A percentile compares a stretch with the other conserved stretches of the same genome.
Conservation (phyloP, 2,113 vertebrate genomes). For the Psittacara wagleri region DNA sequence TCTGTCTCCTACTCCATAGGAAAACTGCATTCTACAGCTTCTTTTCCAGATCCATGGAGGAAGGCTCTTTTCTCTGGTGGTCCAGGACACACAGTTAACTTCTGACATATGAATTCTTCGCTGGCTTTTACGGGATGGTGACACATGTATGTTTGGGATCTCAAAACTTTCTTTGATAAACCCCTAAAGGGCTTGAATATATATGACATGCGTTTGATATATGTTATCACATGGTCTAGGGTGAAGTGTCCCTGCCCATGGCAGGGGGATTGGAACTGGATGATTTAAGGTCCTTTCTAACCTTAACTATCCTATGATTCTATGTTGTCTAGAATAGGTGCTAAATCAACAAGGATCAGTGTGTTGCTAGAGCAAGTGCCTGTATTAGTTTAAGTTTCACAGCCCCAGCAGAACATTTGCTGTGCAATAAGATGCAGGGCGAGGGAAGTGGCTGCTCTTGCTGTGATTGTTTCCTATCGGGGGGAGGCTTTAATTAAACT, state of each 20-base stretch:
- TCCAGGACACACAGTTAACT: neutral
- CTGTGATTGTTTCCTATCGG: neutral
- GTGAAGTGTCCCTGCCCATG: neutral
- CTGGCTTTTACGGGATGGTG: neutral
- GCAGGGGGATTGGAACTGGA: neutral
- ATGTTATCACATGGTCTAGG: neutral
- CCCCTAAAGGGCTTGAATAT: neutral
- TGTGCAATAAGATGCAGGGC: fast-evolving
- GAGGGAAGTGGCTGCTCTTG: neutral
- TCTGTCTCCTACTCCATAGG: neutral
- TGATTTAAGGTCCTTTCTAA: neutral
- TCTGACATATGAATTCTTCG: fast-evolving
- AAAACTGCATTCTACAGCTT: neutral
- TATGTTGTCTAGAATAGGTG: neutral
- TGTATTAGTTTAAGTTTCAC: neutral
- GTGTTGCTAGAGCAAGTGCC: neutral
- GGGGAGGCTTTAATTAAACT: neutral
- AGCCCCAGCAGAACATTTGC: neutral
- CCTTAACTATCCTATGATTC: neutral
- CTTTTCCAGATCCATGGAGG: neutral
- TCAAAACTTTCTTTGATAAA: neutral
- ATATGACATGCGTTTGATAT: fast-evolving
- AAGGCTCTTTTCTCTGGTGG: neutral
- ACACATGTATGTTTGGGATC: fast-evolving
- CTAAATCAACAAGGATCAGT: neutral